Conservation (phyloP, 2,797 vertebrate species). For the Furcifer pardalis region DNA sequence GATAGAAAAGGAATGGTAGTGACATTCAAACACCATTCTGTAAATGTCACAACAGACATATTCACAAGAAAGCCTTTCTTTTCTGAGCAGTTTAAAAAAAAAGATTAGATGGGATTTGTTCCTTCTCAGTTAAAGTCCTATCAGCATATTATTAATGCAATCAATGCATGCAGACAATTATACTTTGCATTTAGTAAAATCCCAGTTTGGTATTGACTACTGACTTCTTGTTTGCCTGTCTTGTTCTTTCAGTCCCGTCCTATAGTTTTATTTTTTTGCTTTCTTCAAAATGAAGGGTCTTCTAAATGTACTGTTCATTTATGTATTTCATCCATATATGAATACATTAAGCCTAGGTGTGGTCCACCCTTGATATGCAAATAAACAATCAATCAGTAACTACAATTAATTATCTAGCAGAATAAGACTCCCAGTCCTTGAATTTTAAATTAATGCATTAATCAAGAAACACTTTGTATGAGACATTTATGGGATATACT, state of each 20-base stretch:
- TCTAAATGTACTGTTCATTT: background rate
- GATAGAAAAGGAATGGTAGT: background rate
- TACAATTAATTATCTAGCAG: background rate
- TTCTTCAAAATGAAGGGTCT: background rate
- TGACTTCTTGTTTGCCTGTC: too few relatives aligned
- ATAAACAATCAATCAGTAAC: background rate
- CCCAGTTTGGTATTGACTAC: too few relatives aligned
- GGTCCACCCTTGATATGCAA: too few relatives aligned
- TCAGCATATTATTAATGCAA: background rate
- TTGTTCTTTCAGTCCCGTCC: background rate
- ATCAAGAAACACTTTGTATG: background rate
- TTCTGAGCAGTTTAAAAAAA: conserved; percentile 23
- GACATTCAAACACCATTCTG: conserved; percentile 33
- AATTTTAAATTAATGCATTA: background rate
- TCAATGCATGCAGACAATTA: background rate
- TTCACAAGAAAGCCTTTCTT: conserved; percentile 2
- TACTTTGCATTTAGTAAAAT: background rate
- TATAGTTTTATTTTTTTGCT: background rate
- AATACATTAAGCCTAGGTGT: background rate
- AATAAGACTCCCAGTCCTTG: background rate
- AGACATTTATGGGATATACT: background rate
- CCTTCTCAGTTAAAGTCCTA: background rate
- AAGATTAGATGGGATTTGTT: background rate
- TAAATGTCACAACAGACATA: conserved; percentile 36
- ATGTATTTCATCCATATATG: background rate